These are phyloP conservation scores for Hippocampus mohnikei DNA, from an alignment of 2,113 vertebrate genomes.

Conservation along the genomic window DNA sequence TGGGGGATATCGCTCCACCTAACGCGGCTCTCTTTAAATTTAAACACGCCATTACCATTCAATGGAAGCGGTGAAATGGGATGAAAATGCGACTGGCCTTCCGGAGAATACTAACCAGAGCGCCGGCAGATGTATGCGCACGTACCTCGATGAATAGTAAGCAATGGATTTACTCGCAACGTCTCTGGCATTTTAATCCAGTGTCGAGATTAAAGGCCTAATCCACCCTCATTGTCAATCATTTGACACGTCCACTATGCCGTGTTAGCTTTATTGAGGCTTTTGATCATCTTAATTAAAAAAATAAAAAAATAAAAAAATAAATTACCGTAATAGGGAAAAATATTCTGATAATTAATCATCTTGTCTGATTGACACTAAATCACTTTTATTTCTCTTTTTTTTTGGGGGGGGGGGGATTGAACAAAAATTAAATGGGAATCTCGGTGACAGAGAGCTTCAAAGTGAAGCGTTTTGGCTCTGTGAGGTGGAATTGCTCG, in stretches of 20 bases:
- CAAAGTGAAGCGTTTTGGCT: conserved; percentile 24
- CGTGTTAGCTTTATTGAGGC: conserved; percentile 3
- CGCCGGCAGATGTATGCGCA: conserved; percentile 39
- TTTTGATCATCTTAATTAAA: background rate
- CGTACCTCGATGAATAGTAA: conserved; percentile 61
- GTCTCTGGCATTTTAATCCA: conserved; percentile 70
- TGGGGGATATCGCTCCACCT: conserved; percentile 35
- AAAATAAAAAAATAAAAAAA: too few relatives aligned
- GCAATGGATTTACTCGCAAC: conserved; percentile 69
- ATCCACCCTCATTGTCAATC: conserved; percentile 57
- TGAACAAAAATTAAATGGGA: background rate
- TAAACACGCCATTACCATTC: conserved; percentile 61
- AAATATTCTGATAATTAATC: conserved; percentile 2
- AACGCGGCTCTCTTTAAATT: conserved; percentile 53
- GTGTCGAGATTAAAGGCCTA: conserved; percentile 60
- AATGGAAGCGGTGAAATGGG: conserved; percentile 43
- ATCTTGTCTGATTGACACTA: background rate
- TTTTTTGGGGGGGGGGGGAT: too few relatives aligned
- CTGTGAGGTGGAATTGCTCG: conserved; percentile 26
- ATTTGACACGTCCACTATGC: conserved; percentile 41
- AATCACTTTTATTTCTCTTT: background rate
- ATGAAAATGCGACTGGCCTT: conserved; percentile 73
- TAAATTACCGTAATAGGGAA: too few relatives aligned
- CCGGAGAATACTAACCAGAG: conserved; percentile 71
- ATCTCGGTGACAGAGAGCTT: conserved; percentile 10